Conservation (phyloP, 2,888 invertebrate species). For the Drosophila ustulata region DNA sequence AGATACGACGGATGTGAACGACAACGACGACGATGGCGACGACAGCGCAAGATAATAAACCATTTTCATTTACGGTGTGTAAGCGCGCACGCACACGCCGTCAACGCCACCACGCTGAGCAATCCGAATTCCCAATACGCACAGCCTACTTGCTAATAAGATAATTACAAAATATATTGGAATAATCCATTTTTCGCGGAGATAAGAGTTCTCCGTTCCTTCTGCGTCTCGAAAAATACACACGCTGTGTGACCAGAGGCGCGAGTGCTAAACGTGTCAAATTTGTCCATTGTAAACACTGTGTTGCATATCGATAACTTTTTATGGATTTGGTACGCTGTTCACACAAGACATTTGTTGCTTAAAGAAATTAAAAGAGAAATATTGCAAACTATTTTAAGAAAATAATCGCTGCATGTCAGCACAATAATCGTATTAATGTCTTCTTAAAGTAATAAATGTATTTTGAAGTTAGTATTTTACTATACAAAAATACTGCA, state of each 20-base stretch:
- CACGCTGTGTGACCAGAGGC: slow-evolving; percentile 56
- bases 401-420: too few species aligned
- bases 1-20: slow-evolving; percentile 76
- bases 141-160: slow-evolving; percentile 57
- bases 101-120: slow-evolving; percentile 11
- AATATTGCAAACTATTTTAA: too few species aligned
- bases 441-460: too few species aligned
- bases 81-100: slow-evolving; percentile 23
- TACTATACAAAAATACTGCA: too few species aligned
- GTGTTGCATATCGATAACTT: slow-evolving; percentile 32
- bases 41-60: slow-evolving; percentile 75
- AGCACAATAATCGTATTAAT: too few species aligned
- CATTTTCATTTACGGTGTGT: slow-evolving; percentile 69
- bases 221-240: slow-evolving; percentile 81
- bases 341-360: neutral
- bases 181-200: slow-evolving; percentile 72
- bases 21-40: slow-evolving; percentile 37
- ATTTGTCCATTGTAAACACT: slow-evolving; percentile 63
- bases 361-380: too few species aligned
- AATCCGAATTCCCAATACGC: slow-evolving; percentile 19
- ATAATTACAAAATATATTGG: slow-evolving; percentile 65
- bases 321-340: neutral
- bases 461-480: too few species aligned
- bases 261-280: slow-evolving; percentile 13
- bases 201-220: slow-evolving; percentile 71